Evolutionary conservation across 1,140 invertebrate genomes (phyloP).

Genomic region (Drosophila kanapiae): DNA sequence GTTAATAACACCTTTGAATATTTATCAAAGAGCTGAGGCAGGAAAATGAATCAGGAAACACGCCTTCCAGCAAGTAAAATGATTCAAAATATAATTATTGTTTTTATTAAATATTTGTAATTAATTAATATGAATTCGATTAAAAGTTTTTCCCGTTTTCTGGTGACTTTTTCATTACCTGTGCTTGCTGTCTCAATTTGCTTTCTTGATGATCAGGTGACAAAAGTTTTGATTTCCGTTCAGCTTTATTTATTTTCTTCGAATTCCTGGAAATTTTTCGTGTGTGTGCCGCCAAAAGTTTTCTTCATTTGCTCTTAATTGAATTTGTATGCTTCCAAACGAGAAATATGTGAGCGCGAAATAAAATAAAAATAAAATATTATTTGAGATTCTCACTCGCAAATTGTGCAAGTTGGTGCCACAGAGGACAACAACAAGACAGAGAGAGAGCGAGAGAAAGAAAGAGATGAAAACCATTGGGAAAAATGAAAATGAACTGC

Average conservation of each 20-base stretch:
- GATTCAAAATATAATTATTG: too few relatives aligned
- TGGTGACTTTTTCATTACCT: neutral
- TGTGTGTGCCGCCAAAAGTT: slow-evolving; percentile 26
- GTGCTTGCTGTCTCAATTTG: neutral
- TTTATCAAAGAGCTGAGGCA: too few relatives aligned
- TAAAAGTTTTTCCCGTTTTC: neutral
- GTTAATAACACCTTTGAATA: neutral
- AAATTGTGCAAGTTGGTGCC: slow-evolving; percentile 56
- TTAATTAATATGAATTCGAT: neutral
- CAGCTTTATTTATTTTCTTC: neutral
- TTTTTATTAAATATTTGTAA: neutral
- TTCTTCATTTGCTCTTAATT: slow-evolving; percentile 47
- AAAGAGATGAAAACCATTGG: slow-evolving; percentile 9
- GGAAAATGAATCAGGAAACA: too few relatives aligned
- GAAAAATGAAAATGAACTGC: slow-evolving; percentile 57
- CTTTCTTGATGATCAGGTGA: slow-evolving; percentile 7
- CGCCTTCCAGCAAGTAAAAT: too few relatives aligned
- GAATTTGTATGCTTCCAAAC: slow-evolving; percentile 34
- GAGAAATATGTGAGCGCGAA: slow-evolving; percentile 26
- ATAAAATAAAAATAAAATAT: slow-evolving; percentile 27
- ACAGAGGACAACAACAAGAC: neutral
- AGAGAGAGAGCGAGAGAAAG: neutral
- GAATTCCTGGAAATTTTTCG: slow-evolving; percentile 22
- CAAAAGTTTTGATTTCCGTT: slow-evolving; percentile 23
- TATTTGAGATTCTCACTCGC: slow-evolving; percentile 26